A percentile compares a stretch with the other conserved stretches of the same genome.
phyloP scores from a whole-genome alignment of 1,140 invertebrate genomes.

The Drosophila dunni region DNA sequence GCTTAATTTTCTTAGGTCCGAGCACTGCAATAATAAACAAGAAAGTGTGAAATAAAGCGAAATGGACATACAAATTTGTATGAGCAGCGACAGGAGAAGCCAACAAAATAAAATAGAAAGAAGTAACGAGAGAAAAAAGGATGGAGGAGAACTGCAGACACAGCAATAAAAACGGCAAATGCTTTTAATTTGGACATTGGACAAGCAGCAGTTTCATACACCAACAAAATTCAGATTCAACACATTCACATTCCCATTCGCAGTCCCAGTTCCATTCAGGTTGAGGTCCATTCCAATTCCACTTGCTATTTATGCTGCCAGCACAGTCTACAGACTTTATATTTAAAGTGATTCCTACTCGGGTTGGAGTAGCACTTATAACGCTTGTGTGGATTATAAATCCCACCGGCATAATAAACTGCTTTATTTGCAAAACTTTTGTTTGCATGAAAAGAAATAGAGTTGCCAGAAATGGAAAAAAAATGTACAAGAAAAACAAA shows the following conservation, averaged over 20 bases:
- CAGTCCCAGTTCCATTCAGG: constrained; percentile 1
- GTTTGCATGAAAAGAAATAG: constrained; percentile 39
- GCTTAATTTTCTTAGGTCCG: constrained; percentile 60
- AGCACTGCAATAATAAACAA: constrained; percentile 76
- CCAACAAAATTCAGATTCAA: constrained; percentile 9
- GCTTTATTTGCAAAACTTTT: constrained; percentile 79
- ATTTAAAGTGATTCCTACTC: constrained; percentile 63
- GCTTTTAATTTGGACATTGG: constrained; percentile 75
- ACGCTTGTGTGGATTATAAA: constrained; percentile 80
- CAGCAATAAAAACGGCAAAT: constrained; percentile 78
- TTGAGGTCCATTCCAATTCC: constrained; percentile 8
- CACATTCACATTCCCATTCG: no score
- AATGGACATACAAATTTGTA: constrained; percentile 80
- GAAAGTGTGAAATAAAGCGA: constrained; percentile 82
- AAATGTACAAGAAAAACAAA: neutral
- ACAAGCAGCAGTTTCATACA: constrained; percentile 13
- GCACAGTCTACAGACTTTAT: constrained; percentile 15
- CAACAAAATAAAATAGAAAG: constrained; percentile 20
- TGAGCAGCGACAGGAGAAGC: constrained; percentile 30
- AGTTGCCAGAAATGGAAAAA: constrained; percentile 6
- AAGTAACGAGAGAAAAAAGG: no score
- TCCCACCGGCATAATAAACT: constrained; percentile 76
- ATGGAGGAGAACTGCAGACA: constrained; percentile 61
- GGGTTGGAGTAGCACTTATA: constrained; percentile 58
- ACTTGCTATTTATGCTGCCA: constrained; percentile 9